Base-by-base conservation (phyloP, 2,113 vertebrate species). In the Orientallactaga bullata region DNA sequence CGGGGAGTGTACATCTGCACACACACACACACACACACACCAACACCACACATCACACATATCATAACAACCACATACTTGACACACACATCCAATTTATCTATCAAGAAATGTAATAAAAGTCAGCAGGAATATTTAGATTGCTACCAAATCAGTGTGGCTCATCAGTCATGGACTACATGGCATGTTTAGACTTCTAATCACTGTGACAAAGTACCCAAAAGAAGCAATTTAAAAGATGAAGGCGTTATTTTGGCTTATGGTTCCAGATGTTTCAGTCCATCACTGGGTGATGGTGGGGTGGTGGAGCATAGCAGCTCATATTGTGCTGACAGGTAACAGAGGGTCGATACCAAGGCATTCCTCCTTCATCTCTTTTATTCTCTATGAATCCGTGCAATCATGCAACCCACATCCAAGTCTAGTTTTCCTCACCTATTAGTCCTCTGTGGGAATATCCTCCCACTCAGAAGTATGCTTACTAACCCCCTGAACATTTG, bases 31-130 rank as follows among this genome's bases (percentile, higher is more conserved):
- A 21, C 61, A 63, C 61, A 63, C 61, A 63, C 6, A 15, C 61
- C 61, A 24, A 63, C 55, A 55, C 61, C 61, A 63, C 61, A 63
- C 55, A 55, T 55, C 23, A 24, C 23, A 24, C 21, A 63, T 63
- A 24, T 55, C 55, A 55, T 24, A 24, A 13, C 61, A 63, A 13
- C 61, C 61, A 63, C 61, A 24, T 23, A 24, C 61, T 23, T 63
- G 6, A 24, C 61, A 63, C 61, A 63, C 61, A 63, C 20, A 71
- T 20, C 1, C 5, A 60, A 72, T 55, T 78, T 94, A 90, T 82
- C 32, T 94, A 90, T 82, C 32, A 88, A 78, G 32, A 78, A 89
- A 63, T 91, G 3, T 42, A 89, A 87, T 89, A 77, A 63, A 93
- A 74, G 87, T 5, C 3, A 88, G 10, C 89, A 2, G 51, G 42